Evolutionary conservation across 2,113 vertebrate species (phyloP).

Genomic region (Strix uralensis): DNA sequence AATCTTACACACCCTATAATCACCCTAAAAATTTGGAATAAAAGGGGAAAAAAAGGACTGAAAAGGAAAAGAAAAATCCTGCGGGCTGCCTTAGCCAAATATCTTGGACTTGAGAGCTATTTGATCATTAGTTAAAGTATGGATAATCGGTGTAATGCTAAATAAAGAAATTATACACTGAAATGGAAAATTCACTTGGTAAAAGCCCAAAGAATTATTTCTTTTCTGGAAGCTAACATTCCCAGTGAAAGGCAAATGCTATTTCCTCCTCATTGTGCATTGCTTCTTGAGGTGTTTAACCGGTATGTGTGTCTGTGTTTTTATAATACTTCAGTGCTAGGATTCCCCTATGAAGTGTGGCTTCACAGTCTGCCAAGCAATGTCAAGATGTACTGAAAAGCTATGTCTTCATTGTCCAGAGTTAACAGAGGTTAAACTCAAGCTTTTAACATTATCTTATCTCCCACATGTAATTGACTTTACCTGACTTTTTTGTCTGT

Average conservation of each 20-base stretch:
- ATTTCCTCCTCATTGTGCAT: background rate
- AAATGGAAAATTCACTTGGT: conserved; percentile 56
- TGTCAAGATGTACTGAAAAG: background rate
- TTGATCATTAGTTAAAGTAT: conserved; percentile 70
- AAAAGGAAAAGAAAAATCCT: conserved; percentile 56
- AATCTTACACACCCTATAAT: conserved; percentile 67
- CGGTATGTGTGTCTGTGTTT: background rate
- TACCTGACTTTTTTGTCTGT: background rate
- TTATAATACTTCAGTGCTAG: background rate
- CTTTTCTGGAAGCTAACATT: conserved; percentile 25
- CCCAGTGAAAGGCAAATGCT: background rate
- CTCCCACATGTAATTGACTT: background rate
- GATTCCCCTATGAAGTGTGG: background rate
- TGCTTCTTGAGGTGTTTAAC: background rate
- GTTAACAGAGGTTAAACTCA: background rate
- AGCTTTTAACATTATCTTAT: background rate
- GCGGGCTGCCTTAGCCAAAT: conserved; percentile 37
- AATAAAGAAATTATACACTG: conserved; percentile 68
- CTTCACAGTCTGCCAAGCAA: background rate
- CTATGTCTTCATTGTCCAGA: background rate
- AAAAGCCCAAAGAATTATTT: conserved; percentile 40
- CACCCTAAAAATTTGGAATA: conserved; percentile 68
- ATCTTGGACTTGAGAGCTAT: conserved; percentile 60
- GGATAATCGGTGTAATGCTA: conserved; percentile 68
- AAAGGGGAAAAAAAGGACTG: conserved; percentile 32